These are phyloP conservation scores for Galemys pyrenaicus DNA, from an alignment of 2,113 vertebrate species.

Conservation along the genomic window DNA sequence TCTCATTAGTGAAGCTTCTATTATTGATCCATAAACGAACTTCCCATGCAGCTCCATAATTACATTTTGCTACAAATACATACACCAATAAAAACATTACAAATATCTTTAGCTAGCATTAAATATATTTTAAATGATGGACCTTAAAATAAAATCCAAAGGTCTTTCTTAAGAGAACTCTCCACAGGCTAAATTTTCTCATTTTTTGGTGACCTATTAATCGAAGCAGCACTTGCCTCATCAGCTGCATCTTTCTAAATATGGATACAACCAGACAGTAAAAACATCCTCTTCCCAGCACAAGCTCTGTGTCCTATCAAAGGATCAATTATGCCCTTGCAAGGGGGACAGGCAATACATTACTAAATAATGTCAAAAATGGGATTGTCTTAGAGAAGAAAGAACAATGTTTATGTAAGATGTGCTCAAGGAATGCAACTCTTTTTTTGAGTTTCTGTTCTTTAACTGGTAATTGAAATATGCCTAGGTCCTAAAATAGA, in stretches of 20 bases:
- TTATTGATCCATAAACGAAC: neutral
- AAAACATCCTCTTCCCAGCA: constrained; percentile 81
- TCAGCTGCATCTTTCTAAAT: constrained; percentile 79
- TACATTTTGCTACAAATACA: neutral
- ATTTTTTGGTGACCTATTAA: constrained; percentile 54
- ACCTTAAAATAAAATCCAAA: neutral
- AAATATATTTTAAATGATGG: constrained; percentile 8
- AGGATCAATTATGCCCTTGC: constrained; percentile 79
- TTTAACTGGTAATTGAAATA: constrained; percentile 52
- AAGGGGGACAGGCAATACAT: constrained; percentile 80
- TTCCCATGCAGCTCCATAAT: neutral
- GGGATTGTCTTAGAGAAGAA: constrained; percentile 61
- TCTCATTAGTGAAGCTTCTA: neutral
- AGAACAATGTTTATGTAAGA: constrained; percentile 14
- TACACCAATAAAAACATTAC: neutral
- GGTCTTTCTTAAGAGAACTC: constrained; percentile 9
- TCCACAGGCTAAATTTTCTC: constrained; percentile 23
- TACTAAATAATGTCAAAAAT: constrained; percentile 79
- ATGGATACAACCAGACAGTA: constrained; percentile 74
- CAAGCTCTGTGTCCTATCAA: constrained; percentile 74
- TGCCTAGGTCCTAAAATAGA: constrained; percentile 73
- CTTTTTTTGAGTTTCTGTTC: constrained; percentile 41
- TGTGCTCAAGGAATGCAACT: constrained; percentile 60
- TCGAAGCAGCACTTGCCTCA: constrained; percentile 63
- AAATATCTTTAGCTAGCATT: neutral